Conservation (phyloP, 2,113 vertebrate species). For the Thamnaconus septentrionalis region DNA sequence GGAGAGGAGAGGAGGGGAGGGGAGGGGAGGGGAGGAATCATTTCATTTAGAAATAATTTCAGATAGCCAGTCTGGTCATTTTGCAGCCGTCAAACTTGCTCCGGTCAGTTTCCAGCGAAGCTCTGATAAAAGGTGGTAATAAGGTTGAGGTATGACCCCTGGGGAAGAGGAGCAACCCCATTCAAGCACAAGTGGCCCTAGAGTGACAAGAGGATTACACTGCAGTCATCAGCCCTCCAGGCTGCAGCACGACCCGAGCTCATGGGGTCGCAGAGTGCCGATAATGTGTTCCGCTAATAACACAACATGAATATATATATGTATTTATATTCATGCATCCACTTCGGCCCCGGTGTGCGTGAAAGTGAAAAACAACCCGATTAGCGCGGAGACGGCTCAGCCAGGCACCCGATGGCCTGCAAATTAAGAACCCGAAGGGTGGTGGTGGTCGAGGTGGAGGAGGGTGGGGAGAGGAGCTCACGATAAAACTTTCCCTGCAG, state of each 20-base stretch:
- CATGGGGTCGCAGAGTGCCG: constrained; percentile 48
- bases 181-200: constrained; percentile 44
- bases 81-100: no score
- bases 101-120: no score
- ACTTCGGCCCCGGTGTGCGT: constrained; percentile 1
- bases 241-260: constrained; percentile 26
- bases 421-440: constrained; percentile 25
- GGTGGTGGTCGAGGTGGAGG: no score
- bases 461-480: no score
- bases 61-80: no score
- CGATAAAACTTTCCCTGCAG: no score
- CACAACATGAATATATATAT: constrained; percentile 66
- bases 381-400: constrained; percentile 31
- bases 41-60: neutral
- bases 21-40: neutral
- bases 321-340: constrained; percentile 18
- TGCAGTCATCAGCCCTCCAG: constrained; percentile 49
- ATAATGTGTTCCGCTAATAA: constrained; percentile 63
- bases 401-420: constrained; percentile 33
- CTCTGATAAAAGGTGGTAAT: constrained; percentile 17
- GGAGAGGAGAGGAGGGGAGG: neutral
- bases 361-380: constrained; percentile 49
- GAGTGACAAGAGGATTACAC: constrained; percentile 68
- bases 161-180: constrained; percentile 35
- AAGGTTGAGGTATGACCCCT: constrained; percentile 40